Base-by-base conservation (phyloP, 2,888 invertebrate species). In the Plebejus argus region DNA sequence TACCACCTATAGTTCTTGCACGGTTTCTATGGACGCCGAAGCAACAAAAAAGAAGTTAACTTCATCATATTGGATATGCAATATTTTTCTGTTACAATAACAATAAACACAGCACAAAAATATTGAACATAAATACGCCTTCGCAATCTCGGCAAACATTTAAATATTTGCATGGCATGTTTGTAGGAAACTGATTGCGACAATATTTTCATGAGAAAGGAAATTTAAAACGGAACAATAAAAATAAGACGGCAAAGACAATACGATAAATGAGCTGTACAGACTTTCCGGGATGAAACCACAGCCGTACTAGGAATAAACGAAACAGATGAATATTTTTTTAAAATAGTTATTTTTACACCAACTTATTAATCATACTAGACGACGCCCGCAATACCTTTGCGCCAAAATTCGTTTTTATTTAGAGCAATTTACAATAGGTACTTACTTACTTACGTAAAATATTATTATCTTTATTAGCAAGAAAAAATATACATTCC, bases 151-250 rank as follows among this genome's bases (percentile, higher is more conserved):
- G 72, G 78, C 81, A 78, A 78, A 79, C 77, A 76, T 79, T 81
- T 81, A 84, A 85, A 85, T 85, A 83, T 85, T 85, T 83, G 83
- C 81, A 81, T 80, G 78, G 78, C 78, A 81, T 81, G 80, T 81
- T 83, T 81, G 80, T 80, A 81, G 82, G 80, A 80, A 80, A 81
- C 81, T 85, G 85, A 85, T 86, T 86, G 85, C 82, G 79, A 33
- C 20, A 49, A 72, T 20, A 72, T 72, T 72, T 72, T 39, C 39
- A 71, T 71, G 71, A 71, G 39, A 35, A 71, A 78, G 58, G 61
- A 79, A 79, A 78, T 78, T 76, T 70, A 76, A 76, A 76, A 78
- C 70, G 58, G 78, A 71, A 78, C 70, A 77, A 39, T 76, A 39
- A 18, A 70, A 35, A 35, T 18, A 18, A 35, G n/a, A 66, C n/a